A percentile compares a stretch with the other conserved stretches of the same genome.
These are phyloP conservation scores for Cheirogaleus medius DNA, from an alignment of 2,113 vertebrate genomes.

Conservation along the genomic window DNA sequence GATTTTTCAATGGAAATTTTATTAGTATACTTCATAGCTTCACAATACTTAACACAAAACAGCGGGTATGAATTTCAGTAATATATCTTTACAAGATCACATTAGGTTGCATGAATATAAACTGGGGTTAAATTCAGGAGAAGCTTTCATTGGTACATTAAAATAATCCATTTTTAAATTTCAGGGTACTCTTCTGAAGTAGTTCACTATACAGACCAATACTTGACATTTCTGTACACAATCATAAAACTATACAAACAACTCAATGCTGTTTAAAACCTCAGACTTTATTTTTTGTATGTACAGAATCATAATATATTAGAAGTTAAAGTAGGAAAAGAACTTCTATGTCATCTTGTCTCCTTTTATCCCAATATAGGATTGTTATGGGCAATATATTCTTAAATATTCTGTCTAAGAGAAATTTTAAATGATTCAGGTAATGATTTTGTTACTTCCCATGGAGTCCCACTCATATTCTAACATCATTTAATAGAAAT, in stretches of 20 bases:
- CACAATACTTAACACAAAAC: neutral
- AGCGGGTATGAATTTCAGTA: neutral
- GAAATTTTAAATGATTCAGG: constrained; percentile 7
- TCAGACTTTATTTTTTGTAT: constrained; percentile 3
- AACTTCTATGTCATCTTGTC: neutral
- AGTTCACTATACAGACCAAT: neutral
- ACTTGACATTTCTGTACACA: neutral
- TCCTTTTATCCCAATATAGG: neutral
- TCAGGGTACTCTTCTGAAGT: neutral
- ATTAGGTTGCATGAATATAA: constrained; percentile 3
- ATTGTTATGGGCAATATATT: neutral
- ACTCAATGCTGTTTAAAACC: neutral
- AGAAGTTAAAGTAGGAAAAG: neutral
- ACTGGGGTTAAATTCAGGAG: neutral
- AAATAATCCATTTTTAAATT: constrained; percentile 44
- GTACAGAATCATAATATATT: neutral
- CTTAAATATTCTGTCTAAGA: neutral
- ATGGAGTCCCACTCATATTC: neutral
- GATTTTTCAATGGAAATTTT: neutral
- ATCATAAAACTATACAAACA: neutral
- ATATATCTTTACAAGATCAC: neutral
- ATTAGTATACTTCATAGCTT: neutral
- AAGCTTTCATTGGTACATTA: neutral
- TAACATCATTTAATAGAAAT: neutral
- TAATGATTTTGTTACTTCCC: neutral